phyloP scores from a whole-genome alignment of 2,888 invertebrate genomes.

The Dynastes grantii region DNA sequence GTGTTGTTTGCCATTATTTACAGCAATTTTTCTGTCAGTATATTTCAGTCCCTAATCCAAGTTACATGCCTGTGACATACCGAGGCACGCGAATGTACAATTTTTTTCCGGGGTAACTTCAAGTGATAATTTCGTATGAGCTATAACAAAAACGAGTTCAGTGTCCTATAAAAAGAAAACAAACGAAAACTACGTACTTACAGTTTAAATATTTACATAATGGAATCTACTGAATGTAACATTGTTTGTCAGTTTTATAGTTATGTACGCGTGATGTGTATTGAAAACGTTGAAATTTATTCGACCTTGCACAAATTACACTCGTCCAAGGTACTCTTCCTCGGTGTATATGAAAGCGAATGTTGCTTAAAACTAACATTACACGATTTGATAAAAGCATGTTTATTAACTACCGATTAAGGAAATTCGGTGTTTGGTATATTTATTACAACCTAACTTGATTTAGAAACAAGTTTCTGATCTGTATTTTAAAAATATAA shows the following conservation, averaged over 20 bases:
- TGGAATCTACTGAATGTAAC: not conserved
- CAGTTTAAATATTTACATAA: not conserved
- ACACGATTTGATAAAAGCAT: no score
- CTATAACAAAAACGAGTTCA: not conserved
- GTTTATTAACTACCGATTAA: not conserved
- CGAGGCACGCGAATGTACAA: no score
- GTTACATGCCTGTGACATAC: no score
- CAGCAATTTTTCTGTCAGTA: no score
- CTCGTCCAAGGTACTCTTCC: not conserved
- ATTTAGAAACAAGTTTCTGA: not conserved
- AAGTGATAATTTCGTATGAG: not conserved
- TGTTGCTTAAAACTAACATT: not conserved
- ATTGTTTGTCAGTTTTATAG: not conserved
- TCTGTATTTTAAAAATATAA: no score
- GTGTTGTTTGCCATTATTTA: no score
- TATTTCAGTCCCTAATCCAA: no score
- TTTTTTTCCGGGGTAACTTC: not conserved
- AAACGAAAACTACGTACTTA: not conserved
- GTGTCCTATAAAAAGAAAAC: not conserved
- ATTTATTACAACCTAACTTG: not conserved
- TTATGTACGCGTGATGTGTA: not conserved
- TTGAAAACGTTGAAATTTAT: not conserved
- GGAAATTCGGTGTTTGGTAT: not conserved
- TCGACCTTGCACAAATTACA: slow-evolving; percentile 4
- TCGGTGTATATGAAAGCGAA: not conserved